phyloP scores from a whole-genome alignment of 2,797 vertebrate genomes.

The Mus caroli region DNA sequence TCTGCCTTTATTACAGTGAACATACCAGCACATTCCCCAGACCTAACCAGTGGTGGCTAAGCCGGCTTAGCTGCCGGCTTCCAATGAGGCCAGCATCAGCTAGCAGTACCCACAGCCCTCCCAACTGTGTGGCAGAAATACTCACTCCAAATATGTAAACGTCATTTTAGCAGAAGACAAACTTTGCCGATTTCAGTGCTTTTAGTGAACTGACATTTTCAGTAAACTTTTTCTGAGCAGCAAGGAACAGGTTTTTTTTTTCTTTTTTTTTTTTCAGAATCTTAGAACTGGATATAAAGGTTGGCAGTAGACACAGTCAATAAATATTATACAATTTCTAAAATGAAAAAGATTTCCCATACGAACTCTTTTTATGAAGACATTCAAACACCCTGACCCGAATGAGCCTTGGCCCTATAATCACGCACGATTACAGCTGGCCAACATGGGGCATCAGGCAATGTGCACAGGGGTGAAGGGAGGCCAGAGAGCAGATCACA shows the following conservation, averaged over 20 bases:
- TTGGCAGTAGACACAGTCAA: constrained; percentile 89
- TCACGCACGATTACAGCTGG: not conserved
- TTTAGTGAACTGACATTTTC: constrained; percentile 81
- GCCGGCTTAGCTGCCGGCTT: constrained; percentile 65
- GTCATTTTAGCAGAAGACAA: constrained; percentile 72
- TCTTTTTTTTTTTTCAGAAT: constrained; percentile 74
- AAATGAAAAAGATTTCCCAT: constrained; percentile 78
- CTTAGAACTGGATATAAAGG: constrained; percentile 80
- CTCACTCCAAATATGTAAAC: constrained; percentile 52
- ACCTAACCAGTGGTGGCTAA: constrained; percentile 57
- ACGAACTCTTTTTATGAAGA: constrained; percentile 76
- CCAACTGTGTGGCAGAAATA: constrained; percentile 70
- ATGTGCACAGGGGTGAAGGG: constrained; percentile 33
- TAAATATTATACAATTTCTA: constrained; percentile 84
- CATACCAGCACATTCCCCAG: constrained; percentile 72
- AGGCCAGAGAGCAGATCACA: constrained; percentile 77
- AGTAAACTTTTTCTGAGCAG: constrained; percentile 89
- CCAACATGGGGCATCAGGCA: constrained; percentile 47
- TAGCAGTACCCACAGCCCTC: constrained; percentile 75
- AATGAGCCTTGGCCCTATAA: constrained; percentile 32
- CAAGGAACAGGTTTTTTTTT: constrained; percentile 77
- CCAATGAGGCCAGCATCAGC: constrained; percentile 67
- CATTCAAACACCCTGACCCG: constrained; percentile 72
- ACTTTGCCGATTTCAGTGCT: constrained; percentile 83
- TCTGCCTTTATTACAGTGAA: constrained; percentile 87